phyloP scores from a whole-genome alignment of 1,140 invertebrate species.

The Heliconius congener region DNA sequence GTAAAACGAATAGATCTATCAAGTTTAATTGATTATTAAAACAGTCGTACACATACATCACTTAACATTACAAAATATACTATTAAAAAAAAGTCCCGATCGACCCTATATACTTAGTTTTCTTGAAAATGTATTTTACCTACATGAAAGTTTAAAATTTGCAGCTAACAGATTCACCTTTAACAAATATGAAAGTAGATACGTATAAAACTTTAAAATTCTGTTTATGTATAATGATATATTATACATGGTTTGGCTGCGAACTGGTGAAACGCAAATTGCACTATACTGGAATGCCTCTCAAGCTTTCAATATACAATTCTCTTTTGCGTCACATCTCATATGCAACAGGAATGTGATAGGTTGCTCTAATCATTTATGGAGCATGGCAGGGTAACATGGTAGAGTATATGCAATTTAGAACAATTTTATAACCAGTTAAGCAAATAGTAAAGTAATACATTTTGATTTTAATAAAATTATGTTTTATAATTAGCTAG shows the following conservation, averaged over 20 bases:
- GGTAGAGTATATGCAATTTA: neutral
- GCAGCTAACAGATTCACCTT: neutral
- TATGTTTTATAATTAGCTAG: too few relatives aligned
- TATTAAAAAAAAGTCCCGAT: too few relatives aligned
- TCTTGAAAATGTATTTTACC: too few relatives aligned
- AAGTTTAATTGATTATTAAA: too few relatives aligned
- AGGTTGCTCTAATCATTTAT: conserved; percentile 11
- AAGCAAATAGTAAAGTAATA: too few relatives aligned
- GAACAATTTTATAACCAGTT: neutral
- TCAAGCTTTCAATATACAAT: conserved; percentile 17
- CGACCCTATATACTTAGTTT: too few relatives aligned
- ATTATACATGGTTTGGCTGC: neutral
- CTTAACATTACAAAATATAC: too few relatives aligned
- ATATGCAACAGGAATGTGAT: conserved; percentile 20
- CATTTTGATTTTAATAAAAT: too few relatives aligned
- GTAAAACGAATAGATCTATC: too few relatives aligned
- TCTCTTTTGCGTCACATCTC: conserved; percentile 13
- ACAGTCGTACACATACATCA: too few relatives aligned
- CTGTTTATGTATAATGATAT: neutral
- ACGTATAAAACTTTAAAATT: neutral
- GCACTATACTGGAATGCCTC: neutral
- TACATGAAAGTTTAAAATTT: too few relatives aligned
- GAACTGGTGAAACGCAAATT: conserved; percentile 6
- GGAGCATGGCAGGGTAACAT: neutral
- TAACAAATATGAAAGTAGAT: neutral